These are phyloP conservation scores for Serinus canaria DNA, from an alignment of 2,113 vertebrate species.

Conservation along the genomic window DNA sequence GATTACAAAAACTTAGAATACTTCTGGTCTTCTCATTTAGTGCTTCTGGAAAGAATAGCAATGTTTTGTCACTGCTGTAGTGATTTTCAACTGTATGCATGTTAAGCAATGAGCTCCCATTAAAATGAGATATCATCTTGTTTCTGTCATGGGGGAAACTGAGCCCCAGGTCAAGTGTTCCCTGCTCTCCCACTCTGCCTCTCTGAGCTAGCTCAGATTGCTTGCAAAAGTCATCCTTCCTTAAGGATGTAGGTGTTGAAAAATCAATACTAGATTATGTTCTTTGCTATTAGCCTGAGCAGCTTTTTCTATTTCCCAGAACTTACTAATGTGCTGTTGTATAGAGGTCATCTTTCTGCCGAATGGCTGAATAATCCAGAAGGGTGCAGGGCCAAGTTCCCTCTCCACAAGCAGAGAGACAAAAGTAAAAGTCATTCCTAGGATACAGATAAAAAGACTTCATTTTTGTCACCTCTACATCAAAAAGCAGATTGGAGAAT, in stretches of 20 bases:
- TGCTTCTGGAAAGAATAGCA: background rate
- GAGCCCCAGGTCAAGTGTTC: background rate
- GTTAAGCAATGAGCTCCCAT: background rate
- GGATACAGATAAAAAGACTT: background rate
- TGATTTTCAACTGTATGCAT: background rate
- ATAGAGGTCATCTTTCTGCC: background rate
- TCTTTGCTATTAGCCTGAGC: conserved; percentile 27
- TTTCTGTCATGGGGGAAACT: background rate
- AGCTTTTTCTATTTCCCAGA: conserved; percentile 25
- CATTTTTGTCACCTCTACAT: background rate
- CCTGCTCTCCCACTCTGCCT: background rate
- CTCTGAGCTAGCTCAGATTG: background rate
- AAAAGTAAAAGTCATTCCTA: background rate
- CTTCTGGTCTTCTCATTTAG: background rate
- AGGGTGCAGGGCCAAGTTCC: background rate
- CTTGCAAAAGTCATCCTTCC: conserved; percentile 1
- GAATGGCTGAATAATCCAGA: background rate
- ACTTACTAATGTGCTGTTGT: background rate
- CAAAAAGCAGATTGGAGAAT: background rate
- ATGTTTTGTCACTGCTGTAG: background rate
- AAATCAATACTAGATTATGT: conserved; percentile 41
- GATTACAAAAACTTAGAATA: background rate
- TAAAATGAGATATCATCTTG: background rate
- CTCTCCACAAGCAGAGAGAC: background rate
- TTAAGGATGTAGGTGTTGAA: conserved; percentile 14